Conservation (phyloP, 2,113 vertebrate species). For the Ophthalmolycus amberensis region DNA sequence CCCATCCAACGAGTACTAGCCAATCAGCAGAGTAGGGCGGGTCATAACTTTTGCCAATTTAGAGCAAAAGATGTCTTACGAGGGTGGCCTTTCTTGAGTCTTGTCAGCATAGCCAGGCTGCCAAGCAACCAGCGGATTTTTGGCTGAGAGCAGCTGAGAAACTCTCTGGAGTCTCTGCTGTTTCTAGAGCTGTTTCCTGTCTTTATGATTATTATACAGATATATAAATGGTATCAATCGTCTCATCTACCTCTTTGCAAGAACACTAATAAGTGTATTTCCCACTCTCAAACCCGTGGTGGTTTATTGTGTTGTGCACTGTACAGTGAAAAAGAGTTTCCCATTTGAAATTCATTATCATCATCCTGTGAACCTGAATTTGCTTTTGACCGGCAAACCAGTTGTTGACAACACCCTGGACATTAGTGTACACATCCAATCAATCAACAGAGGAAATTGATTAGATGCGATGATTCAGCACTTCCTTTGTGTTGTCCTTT, state of each 20-base stretch:
- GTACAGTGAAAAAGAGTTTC: background rate
- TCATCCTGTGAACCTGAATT: slow-evolving; percentile 9
- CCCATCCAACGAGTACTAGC: too few relatives aligned
- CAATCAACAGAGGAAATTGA: slow-evolving; percentile 20
- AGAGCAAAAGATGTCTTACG: background rate
- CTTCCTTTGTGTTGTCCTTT: slow-evolving; percentile 18
- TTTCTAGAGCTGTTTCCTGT: background rate
- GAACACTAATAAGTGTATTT: background rate
- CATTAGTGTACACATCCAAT: slow-evolving; percentile 18
- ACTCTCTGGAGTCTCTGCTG: background rate
- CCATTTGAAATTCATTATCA: background rate
- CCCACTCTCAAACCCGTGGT: background rate
- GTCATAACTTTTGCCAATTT: too few relatives aligned
- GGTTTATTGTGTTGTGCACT: background rate
- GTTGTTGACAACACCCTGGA: slow-evolving; percentile 26
- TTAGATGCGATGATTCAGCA: slow-evolving; percentile 16
- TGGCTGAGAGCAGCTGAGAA: background rate
- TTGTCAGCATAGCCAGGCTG: too few relatives aligned
- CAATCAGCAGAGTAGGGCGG: background rate
- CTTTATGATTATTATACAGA: background rate
- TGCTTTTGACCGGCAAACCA: background rate
- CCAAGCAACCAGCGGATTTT: background rate
- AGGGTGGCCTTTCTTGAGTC: too few relatives aligned
- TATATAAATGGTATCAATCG: background rate
- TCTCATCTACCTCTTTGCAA: background rate